A percentile compares a stretch with the other conserved stretches of the same genome.
These are phyloP conservation scores for Cosmopolites sordidus DNA, from an alignment of 2,888 invertebrate genomes.

Conservation along the genomic window DNA sequence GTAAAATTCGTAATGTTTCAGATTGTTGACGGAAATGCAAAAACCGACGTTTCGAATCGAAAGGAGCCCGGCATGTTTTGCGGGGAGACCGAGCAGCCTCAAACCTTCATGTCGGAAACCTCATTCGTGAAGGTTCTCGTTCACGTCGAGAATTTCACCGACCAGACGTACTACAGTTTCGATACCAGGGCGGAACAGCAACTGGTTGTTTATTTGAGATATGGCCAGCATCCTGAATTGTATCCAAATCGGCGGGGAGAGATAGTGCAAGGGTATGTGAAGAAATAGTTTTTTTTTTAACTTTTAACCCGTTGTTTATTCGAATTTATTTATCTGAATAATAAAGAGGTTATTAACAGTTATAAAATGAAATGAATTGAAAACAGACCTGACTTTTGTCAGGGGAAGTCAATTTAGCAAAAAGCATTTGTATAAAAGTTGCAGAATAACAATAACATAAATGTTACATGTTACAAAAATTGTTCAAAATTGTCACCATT, in stretches of 20 bases:
- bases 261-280: conserved; percentile 74
- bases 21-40: conserved; percentile 88
- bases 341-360: no score
- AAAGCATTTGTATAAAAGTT: no score
- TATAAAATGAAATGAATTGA: no score
- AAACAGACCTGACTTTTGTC: no score
- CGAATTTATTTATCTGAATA: no score
- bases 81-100: conserved; percentile 89
- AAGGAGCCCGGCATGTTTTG: conserved; percentile 88
- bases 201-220: conserved; percentile 82
- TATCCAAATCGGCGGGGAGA: conserved; percentile 88
- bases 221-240: conserved; percentile 90
- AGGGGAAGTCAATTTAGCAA: no score
- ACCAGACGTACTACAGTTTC: conserved; percentile 84
- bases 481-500: no score
- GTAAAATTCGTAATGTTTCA: conserved; percentile 52
- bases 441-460: no score
- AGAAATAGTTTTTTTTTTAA: no score
- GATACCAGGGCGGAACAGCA: conserved; percentile 87
- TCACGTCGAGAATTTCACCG: conserved; percentile 89
- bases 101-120: conserved; percentile 92
- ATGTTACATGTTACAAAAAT: no score
- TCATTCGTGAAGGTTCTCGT: conserved; percentile 88
- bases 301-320: no score
- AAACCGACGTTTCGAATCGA: conserved; percentile 82